A percentile compares a stretch with the other conserved stretches of the same genome.
Conservation (phyloP, 2,888 invertebrate species). For the Ditylenchus weischeri region DNA sequence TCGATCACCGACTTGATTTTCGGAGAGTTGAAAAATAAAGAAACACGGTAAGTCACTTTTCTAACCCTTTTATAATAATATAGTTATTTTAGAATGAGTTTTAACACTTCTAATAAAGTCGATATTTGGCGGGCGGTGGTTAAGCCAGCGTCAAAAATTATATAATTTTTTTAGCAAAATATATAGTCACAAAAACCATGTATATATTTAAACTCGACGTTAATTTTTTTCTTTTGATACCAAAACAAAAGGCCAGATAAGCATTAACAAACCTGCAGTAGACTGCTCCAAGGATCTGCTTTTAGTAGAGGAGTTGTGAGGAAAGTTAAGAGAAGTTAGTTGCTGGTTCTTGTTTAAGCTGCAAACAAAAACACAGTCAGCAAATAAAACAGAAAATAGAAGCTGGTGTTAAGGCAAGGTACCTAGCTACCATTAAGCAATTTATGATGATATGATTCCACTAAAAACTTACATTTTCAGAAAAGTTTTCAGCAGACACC, state of each 20-base stretch:
- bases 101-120: too few species aligned
- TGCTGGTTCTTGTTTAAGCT: slow-evolving; percentile 13
- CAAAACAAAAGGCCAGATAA: neutral
- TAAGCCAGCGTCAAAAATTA: too few species aligned
- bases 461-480: slow-evolving; percentile 27
- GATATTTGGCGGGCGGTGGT: too few species aligned
- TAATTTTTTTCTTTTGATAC: neutral
- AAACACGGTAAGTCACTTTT: too few species aligned
- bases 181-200: too few species aligned
- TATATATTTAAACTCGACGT: too few species aligned
- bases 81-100: too few species aligned
- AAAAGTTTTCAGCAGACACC: slow-evolving; percentile 33
- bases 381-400: slow-evolving; percentile 4
- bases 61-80: too few species aligned
- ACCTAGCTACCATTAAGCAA: neutral
- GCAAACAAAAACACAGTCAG: slow-evolving; percentile 5
- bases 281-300: slow-evolving; percentile 4
- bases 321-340: slow-evolving; percentile 5
- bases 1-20: too few species aligned
- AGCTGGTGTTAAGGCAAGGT: slow-evolving; percentile 4
- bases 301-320: neutral
- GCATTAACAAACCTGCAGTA: neutral
- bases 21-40: too few species aligned
- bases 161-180: too few species aligned
- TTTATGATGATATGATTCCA: neutral